A percentile compares a stretch with the other conserved stretches of the same genome.
Conservation (phyloP, 2,888 invertebrate species). For the Cephus rjabovi region DNA sequence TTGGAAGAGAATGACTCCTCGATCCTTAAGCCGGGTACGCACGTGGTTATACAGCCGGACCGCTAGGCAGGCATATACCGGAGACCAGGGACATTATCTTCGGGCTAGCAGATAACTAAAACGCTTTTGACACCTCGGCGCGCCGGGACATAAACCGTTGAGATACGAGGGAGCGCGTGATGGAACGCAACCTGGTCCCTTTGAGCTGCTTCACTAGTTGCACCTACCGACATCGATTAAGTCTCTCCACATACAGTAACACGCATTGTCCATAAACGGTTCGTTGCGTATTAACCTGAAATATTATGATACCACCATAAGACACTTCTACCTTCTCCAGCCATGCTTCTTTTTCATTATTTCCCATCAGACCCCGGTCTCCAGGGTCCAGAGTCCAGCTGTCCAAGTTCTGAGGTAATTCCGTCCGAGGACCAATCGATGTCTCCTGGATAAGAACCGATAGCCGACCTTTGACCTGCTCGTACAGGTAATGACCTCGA, state of each 20-base stretch:
- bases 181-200: conserved; percentile 2
- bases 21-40: neutral
- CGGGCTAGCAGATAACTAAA: conserved; percentile 47
- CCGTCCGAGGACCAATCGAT: neutral
- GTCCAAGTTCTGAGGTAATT: neutral
- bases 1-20: neutral
- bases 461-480: neutral
- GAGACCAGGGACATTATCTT: conserved; percentile 29
- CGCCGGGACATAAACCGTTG: conserved; percentile 44
- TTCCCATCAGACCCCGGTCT: neutral
- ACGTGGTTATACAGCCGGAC: neutral
- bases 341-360: neutral
- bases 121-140: conserved; percentile 52
- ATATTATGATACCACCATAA: neutral
- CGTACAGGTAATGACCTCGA: neutral
- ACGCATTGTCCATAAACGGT: neutral
- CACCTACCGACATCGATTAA: neutral
- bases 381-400: neutral
- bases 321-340: neutral
- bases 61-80: neutral
- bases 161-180: conserved; percentile 35
- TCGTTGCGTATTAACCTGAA: neutral
- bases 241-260: neutral
- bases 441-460: neutral
- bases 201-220: neutral